Evolutionary conservation across 2,797 vertebrate genomes (phyloP).

Genomic region (Taenioides sp.): DNA sequence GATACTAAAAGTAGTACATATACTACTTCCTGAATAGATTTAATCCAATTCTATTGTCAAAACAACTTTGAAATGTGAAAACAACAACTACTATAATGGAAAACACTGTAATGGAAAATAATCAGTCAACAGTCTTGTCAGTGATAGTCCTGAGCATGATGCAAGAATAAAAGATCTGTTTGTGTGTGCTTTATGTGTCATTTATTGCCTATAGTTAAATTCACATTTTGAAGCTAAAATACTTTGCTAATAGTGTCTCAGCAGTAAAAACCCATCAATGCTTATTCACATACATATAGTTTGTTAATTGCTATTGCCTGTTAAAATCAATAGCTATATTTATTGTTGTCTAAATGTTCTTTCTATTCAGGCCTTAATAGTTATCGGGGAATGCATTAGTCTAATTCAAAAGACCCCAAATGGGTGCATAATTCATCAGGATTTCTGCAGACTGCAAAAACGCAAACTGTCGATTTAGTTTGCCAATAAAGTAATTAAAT

Average conservation of each 20-base stretch:
- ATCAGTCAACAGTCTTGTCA: too few relatives aligned
- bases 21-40: too few relatives aligned
- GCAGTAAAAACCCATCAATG: neutral
- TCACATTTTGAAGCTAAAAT: neutral
- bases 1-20: too few relatives aligned
- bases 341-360: slow-evolving; percentile 13
- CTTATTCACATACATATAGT: slow-evolving; percentile 5
- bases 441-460: slow-evolving; percentile 8
- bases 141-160: neutral
- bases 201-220: neutral
- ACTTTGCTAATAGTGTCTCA: neutral
- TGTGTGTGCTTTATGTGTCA: neutral
- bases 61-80: too few relatives aligned
- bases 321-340: slow-evolving; percentile 8
- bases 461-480: neutral
- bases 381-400: slow-evolving; percentile 13
- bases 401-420: neutral
- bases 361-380: slow-evolving; percentile 6
- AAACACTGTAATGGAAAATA: too few relatives aligned
- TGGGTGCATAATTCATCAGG: slow-evolving; percentile 7
- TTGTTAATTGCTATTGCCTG: slow-evolving; percentile 14
- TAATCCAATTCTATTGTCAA: too few relatives aligned
- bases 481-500: slow-evolving; percentile 16
- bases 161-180: neutral
- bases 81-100: too few relatives aligned